Evolutionary conservation across 2,797 vertebrate genomes (phyloP), one percentile per base, ranked within the genome.

Genomic region (Melanotaenia pygmaea): DNA sequence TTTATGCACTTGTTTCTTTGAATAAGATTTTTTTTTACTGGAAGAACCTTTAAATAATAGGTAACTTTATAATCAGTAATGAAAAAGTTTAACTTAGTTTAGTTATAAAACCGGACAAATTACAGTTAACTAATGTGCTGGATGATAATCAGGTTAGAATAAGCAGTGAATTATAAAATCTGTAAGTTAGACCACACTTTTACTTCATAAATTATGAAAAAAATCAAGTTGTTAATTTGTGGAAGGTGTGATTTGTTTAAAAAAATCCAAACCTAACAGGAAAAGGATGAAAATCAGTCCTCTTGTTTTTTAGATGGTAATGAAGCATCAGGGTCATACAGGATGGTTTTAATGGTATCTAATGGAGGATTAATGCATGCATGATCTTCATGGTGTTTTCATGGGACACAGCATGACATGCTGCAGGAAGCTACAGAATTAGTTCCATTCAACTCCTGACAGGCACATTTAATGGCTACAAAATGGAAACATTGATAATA

Each of bases 101-200:
- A 11, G 20, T n/a, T 8, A 18, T 62, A 9, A 50, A 34, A 20
- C 10, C 16, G 45, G 1, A 30, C 5, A 18, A 51, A 37, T 54
- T 38, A 34, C 13, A 28, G 7, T 47, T 26, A 32, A 5, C 59
- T 18, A 4, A 47, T 5, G 11, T 51, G 28, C 69, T 28, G 26
- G 3, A 24, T 59, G 76, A 68, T 59, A 68, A 67, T 67, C 40
- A 2, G 30, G 32, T 57, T 24, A 34, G 43, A 47, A 62, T 13
- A 22, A 47, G 30, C 62, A 61, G 57, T 50, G 32, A 56, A 67
- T 32, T 28, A n/a, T 35, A 2, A 57, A 22, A 28, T 34, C 16
- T 13, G 22, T 40, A 40, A 64, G 32, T 13, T 26, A 30, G 5
- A 47, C 14, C n/a, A 34, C 20, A 20, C 3, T 63, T 28, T 20